Conservation (phyloP, 2,888 invertebrate species). For the Andrena fulva region DNA sequence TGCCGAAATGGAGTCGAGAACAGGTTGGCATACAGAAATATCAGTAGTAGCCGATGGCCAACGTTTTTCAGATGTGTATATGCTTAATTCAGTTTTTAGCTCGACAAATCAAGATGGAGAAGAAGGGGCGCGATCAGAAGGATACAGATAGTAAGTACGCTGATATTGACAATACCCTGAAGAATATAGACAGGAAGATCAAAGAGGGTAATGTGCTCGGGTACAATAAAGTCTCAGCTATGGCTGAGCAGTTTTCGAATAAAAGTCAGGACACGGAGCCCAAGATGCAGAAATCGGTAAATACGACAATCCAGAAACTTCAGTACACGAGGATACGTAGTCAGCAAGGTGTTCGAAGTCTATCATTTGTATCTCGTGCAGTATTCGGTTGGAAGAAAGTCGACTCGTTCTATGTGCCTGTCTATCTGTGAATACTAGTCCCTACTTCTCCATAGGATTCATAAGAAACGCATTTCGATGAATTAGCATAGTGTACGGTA, state of each 20-base stretch:
- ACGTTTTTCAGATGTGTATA: slow-evolving; percentile 78
- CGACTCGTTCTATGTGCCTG: slow-evolving; percentile 13
- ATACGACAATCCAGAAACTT: slow-evolving; percentile 75
- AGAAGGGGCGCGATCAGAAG: slow-evolving; percentile 87
- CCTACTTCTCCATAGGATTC: slow-evolving; percentile 13
- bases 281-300: slow-evolving; percentile 87
- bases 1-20: slow-evolving; percentile 96
- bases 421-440: slow-evolving; percentile 20
- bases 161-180: slow-evolving; percentile 90
- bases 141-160: slow-evolving; percentile 88
- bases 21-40: slow-evolving; percentile 85
- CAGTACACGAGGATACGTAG: slow-evolving; percentile 55
- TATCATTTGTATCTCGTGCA: slow-evolving; percentile 23
- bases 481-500: neutral
- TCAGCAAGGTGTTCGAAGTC: slow-evolving; percentile 47
- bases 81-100: slow-evolving; percentile 87
- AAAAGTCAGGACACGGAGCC: slow-evolving; percentile 86
- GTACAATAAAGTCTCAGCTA: slow-evolving; percentile 92
- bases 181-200: slow-evolving; percentile 90
- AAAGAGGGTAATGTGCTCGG: slow-evolving; percentile 92
- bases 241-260: slow-evolving; percentile 92
- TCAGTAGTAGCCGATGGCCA: slow-evolving; percentile 27
- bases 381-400: neutral
- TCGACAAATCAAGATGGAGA: slow-evolving; percentile 89
- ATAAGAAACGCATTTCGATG: slow-evolving; percentile 8